Conservation (phyloP, 2,888 invertebrate genomes). For the Erebia palarica region DNA sequence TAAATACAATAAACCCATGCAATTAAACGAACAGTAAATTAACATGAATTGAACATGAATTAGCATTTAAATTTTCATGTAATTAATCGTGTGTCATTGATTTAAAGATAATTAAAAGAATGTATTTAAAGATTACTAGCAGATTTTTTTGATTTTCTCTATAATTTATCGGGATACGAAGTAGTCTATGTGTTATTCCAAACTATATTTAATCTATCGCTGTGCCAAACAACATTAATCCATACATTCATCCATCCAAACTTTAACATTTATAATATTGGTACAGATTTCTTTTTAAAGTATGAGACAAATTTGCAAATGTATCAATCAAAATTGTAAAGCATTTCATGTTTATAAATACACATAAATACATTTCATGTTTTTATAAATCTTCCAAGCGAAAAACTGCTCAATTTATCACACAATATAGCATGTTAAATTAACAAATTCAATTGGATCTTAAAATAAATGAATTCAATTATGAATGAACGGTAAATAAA, state of each 20-base stretch:
- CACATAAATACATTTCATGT: too few species aligned
- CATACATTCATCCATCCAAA: too few species aligned
- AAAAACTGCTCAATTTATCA: neutral
- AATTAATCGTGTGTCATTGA: neutral
- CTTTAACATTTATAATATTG: too few species aligned
- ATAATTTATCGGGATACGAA: too few species aligned
- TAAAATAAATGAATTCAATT: conserved; percentile 71
- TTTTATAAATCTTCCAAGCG: too few species aligned
- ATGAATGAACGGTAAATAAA: conserved; percentile 53
- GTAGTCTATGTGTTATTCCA: too few species aligned
- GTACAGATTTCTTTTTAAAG: too few species aligned
- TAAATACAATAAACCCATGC: neutral
- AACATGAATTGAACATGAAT: neutral
- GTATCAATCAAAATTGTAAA: neutral
- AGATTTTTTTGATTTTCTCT: too few species aligned
- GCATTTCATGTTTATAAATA: too few species aligned
- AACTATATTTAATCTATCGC: too few species aligned
- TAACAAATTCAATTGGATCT: conserved; percentile 66
- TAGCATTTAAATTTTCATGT: neutral
- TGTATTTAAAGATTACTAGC: too few species aligned
- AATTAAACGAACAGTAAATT: neutral
- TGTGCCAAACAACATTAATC: too few species aligned
- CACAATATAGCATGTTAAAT: conserved; percentile 45
- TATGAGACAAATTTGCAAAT: neutral
- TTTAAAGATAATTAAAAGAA: neutral